These are phyloP conservation scores for Tychaedon coryphoeus DNA, from an alignment of 2,113 vertebrate genomes.

Conservation along the genomic window DNA sequence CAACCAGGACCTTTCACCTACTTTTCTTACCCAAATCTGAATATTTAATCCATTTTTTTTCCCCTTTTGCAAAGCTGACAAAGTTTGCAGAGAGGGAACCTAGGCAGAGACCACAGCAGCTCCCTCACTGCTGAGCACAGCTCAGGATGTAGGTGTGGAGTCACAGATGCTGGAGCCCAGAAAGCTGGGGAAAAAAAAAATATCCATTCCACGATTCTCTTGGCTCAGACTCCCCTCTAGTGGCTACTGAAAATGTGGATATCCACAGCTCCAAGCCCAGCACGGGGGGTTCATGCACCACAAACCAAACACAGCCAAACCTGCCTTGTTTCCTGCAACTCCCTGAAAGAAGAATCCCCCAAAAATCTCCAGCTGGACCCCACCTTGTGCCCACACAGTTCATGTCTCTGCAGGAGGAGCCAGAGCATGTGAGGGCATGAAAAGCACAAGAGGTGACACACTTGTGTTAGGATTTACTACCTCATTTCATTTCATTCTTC, in stretches of 20 bases:
- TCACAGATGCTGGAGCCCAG: background rate
- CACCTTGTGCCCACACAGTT: fast-evolving
- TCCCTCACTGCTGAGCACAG: background rate
- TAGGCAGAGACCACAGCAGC: background rate
- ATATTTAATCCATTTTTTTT: background rate
- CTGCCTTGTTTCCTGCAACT: background rate
- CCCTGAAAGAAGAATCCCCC: background rate
- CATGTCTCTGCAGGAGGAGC: background rate
- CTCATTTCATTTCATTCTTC: conserved; percentile 69
- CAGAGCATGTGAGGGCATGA: background rate
- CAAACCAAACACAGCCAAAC: background rate
- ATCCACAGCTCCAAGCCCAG: background rate
- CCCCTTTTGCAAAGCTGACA: background rate
- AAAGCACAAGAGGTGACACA: background rate
- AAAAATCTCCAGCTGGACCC: background rate
- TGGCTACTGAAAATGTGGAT: background rate
- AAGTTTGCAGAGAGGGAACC: background rate
- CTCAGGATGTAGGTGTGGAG: background rate
- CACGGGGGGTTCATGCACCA: fast-evolving
- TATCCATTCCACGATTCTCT: background rate
- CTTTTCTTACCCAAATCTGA: background rate
- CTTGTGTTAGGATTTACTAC: background rate
- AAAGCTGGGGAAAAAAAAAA: background rate
- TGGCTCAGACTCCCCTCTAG: conserved; percentile 46
- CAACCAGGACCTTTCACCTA: background rate